Evolutionary conservation across 2,888 invertebrate genomes (phyloP).

Genomic region (Eubasilissa splendida): DNA sequence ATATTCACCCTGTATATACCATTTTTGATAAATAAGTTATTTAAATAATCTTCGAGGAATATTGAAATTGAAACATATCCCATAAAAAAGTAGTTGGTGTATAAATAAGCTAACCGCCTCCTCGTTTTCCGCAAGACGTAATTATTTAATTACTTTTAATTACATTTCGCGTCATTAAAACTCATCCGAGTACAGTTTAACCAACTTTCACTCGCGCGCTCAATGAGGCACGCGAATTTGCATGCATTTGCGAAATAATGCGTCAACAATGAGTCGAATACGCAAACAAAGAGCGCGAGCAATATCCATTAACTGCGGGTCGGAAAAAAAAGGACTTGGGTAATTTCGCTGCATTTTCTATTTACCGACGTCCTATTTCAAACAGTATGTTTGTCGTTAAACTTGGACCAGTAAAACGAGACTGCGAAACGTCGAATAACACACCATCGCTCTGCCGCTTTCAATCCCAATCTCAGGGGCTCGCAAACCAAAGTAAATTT

Average conservation of each 20-base stretch:
- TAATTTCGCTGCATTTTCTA: conserved; percentile 31
- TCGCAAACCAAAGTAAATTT: too few species aligned
- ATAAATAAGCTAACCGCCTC: too few species aligned
- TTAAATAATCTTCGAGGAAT: too few species aligned
- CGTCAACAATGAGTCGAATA: conserved; percentile 3
- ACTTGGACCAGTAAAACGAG: conserved; percentile 17
- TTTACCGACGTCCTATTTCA: conserved; percentile 37
- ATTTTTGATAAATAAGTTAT: too few species aligned
- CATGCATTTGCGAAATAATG: conserved; percentile 15
- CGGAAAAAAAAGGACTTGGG: neutral
- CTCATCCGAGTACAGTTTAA: neutral
- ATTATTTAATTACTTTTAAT: neutral
- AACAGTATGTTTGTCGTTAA: conserved; percentile 33
- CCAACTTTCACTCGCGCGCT: neutral
- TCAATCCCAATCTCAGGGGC: too few species aligned
- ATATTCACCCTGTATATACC: too few species aligned
- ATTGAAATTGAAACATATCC: too few species aligned
- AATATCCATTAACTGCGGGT: neutral
- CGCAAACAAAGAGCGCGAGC: conserved; percentile 23
- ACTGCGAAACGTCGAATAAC: conserved; percentile 13
- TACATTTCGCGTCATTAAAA: neutral
- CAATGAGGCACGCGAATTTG: conserved; percentile 4
- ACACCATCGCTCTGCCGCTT: neutral
- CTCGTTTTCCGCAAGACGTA: conserved; percentile 1
- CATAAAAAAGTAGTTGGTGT: too few species aligned